Evolutionary conservation across 2,113 vertebrate species (phyloP), one percentile per base, ranked within the genome.

Genomic region (Ammodytes marinus): DNA sequence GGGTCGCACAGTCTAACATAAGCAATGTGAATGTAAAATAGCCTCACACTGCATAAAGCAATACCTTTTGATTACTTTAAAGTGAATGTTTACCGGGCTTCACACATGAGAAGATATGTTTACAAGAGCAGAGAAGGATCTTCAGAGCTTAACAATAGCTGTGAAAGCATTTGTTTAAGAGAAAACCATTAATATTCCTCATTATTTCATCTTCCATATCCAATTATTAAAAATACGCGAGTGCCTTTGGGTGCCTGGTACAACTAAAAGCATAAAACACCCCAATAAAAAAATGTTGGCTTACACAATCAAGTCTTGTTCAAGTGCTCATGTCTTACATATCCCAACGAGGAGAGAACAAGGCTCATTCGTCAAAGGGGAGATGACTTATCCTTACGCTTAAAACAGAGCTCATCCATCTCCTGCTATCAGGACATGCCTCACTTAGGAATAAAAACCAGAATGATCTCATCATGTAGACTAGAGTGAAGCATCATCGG

Each of bases 1-100:
- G 47, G 39, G 54, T 72, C 52, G 67, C 47, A 63, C 57, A 47
- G 40, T 37, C 14, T 71, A 75, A 70, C 19, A 17, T 72, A 70
- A 76, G 55, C 68, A 63, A 60, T 42, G 55, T 67, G 43, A 76
- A 60, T 17, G 10, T 11, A 85, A 77, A 43, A 54, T 83, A 68
- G 46, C 82, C 53, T 68, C 79, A 79, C 53, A 40, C 43, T 65
- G 73, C 69, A 80, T 82, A 87, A 90, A 88, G 83, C 66, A 86
- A 71, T 88, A 85, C 84, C 72, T 88, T 68, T 69, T 66, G 71
- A 89, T 82, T 49, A 70, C 77, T 79, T 86, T 71, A 73, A 78
- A 90, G 63, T 27, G 27, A 86, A 69, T 77, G 78, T 89, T 76
- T 73, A 87, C 55, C 60, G 49, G 74, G 53, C 59, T 81, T 79